These are phyloP conservation scores for Somateria mollissima DNA, from an alignment of 2,797 vertebrate genomes.

Conservation along the genomic window DNA sequence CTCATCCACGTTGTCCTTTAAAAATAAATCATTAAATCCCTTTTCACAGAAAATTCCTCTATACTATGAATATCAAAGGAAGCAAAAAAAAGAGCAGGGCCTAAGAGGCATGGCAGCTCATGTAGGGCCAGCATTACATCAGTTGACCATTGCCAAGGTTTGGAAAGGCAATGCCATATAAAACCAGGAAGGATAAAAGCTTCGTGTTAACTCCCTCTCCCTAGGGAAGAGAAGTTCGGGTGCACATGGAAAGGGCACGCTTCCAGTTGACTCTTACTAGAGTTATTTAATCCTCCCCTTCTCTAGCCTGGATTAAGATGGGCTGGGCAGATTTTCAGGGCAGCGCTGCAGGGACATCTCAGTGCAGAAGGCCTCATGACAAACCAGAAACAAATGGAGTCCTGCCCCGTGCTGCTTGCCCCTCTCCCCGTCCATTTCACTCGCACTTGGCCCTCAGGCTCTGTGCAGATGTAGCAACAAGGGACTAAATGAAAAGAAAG, in stretches of 20 bases:
- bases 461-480: not conserved
- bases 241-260: not conserved
- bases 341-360: not conserved
- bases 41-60: not conserved
- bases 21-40: not conserved
- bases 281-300: not conserved
- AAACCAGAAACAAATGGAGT: not conserved
- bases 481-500: not conserved
- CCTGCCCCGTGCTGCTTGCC: not conserved
- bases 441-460: fast-evolving
- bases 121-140: fast-evolving
- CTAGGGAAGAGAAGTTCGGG: not conserved
- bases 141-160: not conserved
- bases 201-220: not conserved
- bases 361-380: not conserved
- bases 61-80: fast-evolving
- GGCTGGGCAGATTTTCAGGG: not conserved
- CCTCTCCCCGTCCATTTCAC: not conserved
- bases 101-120: not conserved
- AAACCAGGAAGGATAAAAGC: not conserved
- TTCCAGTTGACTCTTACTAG: not conserved
- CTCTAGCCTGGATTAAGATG: not conserved
- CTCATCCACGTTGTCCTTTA: not conserved
- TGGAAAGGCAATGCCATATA: not conserved
- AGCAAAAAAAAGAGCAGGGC: not conserved